These are phyloP conservation scores for Cetonia aurata DNA, from an alignment of 2,888 invertebrate genomes.

Conservation along the genomic window DNA sequence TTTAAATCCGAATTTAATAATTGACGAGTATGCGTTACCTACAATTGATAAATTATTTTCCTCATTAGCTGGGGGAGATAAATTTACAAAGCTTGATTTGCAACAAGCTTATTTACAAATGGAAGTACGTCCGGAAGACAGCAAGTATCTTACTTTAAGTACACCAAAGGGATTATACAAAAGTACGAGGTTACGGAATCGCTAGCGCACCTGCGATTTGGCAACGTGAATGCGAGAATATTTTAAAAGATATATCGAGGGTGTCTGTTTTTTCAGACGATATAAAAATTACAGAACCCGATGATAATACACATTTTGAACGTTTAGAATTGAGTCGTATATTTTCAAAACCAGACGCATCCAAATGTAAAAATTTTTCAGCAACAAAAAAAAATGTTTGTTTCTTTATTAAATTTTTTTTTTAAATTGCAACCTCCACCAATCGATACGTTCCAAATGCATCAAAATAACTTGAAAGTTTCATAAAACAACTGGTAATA, in stretches of 20 bases:
- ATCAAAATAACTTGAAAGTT: too few relatives aligned
- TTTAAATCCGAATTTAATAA: conserved; percentile 50
- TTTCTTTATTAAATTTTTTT: too few relatives aligned
- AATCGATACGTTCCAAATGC: too few relatives aligned
- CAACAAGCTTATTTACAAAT: conserved; percentile 58
- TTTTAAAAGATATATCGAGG: conserved; percentile 54
- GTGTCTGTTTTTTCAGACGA: conserved; percentile 51
- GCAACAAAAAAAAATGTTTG: too few relatives aligned
- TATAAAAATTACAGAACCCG: conserved; percentile 51
- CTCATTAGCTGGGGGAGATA: conserved; percentile 53
- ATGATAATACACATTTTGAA: conserved; percentile 52
- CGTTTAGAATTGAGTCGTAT: conserved; percentile 48
- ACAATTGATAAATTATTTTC: conserved; percentile 48
- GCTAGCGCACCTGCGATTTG: conserved; percentile 58
- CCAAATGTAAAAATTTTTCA: too few relatives aligned
- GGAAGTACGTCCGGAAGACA: conserved; percentile 55
- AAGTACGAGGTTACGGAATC: conserved; percentile 57
- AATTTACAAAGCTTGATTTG: conserved; percentile 51
- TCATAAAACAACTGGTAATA: too few relatives aligned
- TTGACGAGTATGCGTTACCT: conserved; percentile 52
- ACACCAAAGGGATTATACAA: conserved; percentile 59
- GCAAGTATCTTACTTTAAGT: conserved; percentile 57
- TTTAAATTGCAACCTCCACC: too few relatives aligned
- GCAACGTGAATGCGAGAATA: conserved; percentile 56
- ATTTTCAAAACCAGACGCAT: too few relatives aligned